Conservation (phyloP, 1,140 invertebrate genomes). For the Drosophila lacteicornis region DNA sequence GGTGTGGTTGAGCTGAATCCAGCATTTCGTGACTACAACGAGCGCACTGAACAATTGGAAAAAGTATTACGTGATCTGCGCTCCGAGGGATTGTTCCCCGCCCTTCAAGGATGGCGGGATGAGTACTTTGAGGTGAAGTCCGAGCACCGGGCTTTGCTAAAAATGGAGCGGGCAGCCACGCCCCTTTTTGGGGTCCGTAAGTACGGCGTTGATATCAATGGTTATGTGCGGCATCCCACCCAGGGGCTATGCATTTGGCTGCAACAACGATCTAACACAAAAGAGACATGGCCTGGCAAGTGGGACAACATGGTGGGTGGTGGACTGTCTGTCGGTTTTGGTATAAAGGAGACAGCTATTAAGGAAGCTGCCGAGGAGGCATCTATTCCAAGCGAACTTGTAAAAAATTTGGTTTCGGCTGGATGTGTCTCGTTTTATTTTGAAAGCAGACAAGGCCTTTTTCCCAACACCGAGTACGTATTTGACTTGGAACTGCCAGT, state of each 20-base stretch:
- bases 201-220: conserved; percentile 97
- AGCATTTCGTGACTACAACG: conserved; percentile 92
- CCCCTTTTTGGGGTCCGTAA: conserved; percentile 96
- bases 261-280: conserved; percentile 94
- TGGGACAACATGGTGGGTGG: conserved; percentile 98
- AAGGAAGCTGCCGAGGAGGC: conserved; percentile 98
- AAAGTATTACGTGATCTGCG: conserved; percentile 91
- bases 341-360: conserved; percentile 93
- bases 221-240: conserved; percentile 93
- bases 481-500: conserved; percentile 96
- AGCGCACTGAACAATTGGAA: conserved; percentile 92
- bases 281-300: conserved; percentile 97
- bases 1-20: conserved; percentile 91
- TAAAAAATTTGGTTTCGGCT: conserved; percentile 91
- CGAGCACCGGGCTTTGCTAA: conserved; percentile 89
- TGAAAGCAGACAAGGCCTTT: conserved; percentile 95
- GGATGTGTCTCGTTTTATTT: conserved; percentile 96
- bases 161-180: conserved; percentile 96
- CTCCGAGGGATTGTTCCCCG: conserved; percentile 87
- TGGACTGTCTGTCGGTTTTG: conserved; percentile 94
- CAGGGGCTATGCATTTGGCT: conserved; percentile 96
- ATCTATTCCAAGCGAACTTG: conserved; percentile 90
- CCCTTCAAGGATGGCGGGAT: conserved; percentile 95
- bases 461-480: conserved; percentile 97
- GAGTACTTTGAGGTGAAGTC: conserved; percentile 95